Evolutionary conservation across 2,888 invertebrate genomes (phyloP), one percentile per base, ranked within the genome.

Genomic region (Vesta saturnalis): DNA sequence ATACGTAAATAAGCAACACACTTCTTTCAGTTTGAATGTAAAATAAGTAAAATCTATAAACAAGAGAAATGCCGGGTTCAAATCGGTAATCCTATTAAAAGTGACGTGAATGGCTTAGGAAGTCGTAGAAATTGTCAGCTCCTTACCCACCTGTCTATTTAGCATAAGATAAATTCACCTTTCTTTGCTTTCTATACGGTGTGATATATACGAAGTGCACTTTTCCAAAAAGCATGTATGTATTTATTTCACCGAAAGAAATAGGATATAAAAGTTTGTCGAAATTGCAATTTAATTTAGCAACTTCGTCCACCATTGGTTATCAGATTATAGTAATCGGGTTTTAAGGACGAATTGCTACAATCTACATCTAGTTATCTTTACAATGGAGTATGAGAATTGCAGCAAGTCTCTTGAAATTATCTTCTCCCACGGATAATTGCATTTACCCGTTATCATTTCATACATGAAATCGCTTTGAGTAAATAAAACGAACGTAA

Each of bases 331-430:
- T 69, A 73, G 71, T 75, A 76, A 75, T 75, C 69, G 67, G 73
- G 74, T 76, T 75, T 72, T 74, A 68, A 64, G 74, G 71, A 75
- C 73, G 74, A 74, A 75, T 73, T 75, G 75, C 72, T 75, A 73
- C 75, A 74, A 75, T 74, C 71, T 73, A 62, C 52, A 68, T 60
- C 67, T 70, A 64, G 71, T 73, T 74, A 75, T 75, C 75, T 60
- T 22, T 21, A 65, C 64, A 65, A 65, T 60, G 16, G 52, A 22
- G 59, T n/a, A 23, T 19, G 43, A 64, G 58, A 56, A 56, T 23
- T 56, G 23, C 35, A 56, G n/a, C 35, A 56, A 47, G 58, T 12
- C 22, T 12, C 1, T 18, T 18, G 47, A 43, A 64, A 46, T 47
- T 43, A 58, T 58, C 49, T 22, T 58, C 35, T 58, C 23, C 21